Percentiles rank a stretch among this genome's conserved stretches.
Evolutionary conservation across 1,140 invertebrate genomes (phyloP).

Genomic region (Oedothorax gibbosus): DNA sequence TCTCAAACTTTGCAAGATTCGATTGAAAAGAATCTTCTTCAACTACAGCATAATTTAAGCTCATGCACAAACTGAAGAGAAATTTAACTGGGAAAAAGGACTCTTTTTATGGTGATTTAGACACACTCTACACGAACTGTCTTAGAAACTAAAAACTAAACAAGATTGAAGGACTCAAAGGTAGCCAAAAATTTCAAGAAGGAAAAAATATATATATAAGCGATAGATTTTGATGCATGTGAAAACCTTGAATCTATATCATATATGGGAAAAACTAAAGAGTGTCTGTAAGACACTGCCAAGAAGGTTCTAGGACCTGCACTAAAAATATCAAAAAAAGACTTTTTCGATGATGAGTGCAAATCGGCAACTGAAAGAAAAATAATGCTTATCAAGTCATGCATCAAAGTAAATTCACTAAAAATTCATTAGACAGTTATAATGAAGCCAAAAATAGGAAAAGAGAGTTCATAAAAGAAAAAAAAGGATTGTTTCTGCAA

Average conservation of each 20-base stretch:
- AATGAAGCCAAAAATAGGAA: neutral
- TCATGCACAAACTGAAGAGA: neutral
- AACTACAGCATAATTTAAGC: too few relatives aligned
- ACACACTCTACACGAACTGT: neutral
- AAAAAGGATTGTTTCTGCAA: neutral
- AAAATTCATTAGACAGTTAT: neutral
- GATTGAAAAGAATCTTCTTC: too few relatives aligned
- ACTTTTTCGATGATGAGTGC: neutral
- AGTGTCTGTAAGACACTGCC: neutral
- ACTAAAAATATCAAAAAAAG: neutral
- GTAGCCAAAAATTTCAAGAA: neutral
- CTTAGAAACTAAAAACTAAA: neutral
- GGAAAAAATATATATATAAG: neutral
- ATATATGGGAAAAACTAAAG: neutral
- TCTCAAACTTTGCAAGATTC: too few relatives aligned
- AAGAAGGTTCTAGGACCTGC: neutral
- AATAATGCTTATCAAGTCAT: too few relatives aligned
- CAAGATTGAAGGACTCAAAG: slow-evolving; percentile 3
- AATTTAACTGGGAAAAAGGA: neutral
- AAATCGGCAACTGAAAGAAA: neutral
- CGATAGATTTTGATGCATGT: neutral
- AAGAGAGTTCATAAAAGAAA: neutral
- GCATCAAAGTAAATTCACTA: too few relatives aligned
- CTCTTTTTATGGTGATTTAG: neutral
- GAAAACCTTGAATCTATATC: neutral